phyloP scores from a whole-genome alignment of 2,888 invertebrate genomes.

The Artemia sp. region DNA sequence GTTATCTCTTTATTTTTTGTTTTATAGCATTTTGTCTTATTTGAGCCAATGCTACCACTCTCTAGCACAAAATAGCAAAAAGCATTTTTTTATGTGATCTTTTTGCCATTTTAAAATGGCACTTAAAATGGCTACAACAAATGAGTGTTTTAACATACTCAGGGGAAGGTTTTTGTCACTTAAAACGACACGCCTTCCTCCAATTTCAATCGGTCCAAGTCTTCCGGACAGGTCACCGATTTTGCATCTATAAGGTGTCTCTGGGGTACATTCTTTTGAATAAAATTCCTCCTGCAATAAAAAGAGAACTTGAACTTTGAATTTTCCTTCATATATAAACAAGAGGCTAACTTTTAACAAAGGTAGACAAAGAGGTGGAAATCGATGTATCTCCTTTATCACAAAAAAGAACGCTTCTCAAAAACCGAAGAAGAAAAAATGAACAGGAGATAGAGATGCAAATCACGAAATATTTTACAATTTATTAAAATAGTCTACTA shows the following conservation, averaged over 20 bases:
- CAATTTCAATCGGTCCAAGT: conserved; percentile 64
- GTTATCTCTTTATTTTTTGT: too few species aligned
- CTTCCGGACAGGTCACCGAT: conserved; percentile 75
- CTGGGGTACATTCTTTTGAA: conserved; percentile 64
- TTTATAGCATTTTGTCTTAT: too few species aligned
- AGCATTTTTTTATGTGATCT: too few species aligned
- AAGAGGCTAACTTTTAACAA: conserved; percentile 17
- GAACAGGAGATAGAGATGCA: too few species aligned
- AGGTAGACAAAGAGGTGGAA: conserved; percentile 2
- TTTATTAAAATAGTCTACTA: too few species aligned
- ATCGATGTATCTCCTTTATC: conserved; percentile 10
- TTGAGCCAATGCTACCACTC: too few species aligned
- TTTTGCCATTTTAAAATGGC: too few species aligned
- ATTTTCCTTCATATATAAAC: not conserved
- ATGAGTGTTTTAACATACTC: conserved; percentile 30
- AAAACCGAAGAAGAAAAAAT: too few species aligned
- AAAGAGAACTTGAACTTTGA: conserved; percentile 20
- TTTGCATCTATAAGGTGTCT: conserved; percentile 73
- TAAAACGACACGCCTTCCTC: conserved; percentile 53
- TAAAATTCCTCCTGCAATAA: conserved; percentile 55
- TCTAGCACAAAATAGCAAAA: too few species aligned
- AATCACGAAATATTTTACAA: too few species aligned
- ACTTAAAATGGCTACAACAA: too few species aligned
- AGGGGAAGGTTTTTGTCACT: conserved; percentile 75
- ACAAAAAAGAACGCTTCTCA: too few species aligned